Conservation (phyloP, 1,140 invertebrate species). For the Thaumetopoea pityocampa region DNA sequence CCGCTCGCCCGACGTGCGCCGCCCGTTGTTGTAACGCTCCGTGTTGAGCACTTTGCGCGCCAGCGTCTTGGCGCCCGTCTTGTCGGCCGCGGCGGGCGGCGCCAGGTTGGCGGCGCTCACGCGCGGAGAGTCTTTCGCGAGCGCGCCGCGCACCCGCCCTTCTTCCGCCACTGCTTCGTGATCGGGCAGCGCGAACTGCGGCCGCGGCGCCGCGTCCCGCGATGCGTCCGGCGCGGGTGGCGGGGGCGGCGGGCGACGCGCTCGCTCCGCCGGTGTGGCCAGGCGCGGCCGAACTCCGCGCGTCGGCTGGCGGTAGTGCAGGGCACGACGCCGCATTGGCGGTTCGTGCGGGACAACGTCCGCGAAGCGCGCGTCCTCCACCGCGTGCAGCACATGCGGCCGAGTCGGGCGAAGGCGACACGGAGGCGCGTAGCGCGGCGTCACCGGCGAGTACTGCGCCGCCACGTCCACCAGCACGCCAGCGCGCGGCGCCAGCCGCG, state of each 20-base stretch:
- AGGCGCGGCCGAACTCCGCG: slow-evolving; percentile 5
- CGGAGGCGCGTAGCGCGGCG: slow-evolving; percentile 15
- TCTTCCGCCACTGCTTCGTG: slow-evolving; percentile 17
- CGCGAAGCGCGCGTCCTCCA: slow-evolving; percentile 24
- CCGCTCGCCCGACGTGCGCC: slow-evolving; percentile 7
- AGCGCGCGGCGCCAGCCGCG: slow-evolving; percentile 6
- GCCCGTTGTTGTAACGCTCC: slow-evolving; percentile 28
- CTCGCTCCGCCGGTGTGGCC: neutral
- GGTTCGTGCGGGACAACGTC: slow-evolving; percentile 15
- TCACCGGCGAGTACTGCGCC: slow-evolving; percentile 3
- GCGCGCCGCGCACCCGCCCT: slow-evolving; percentile 17
- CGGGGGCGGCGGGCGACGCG: slow-evolving; percentile 1
- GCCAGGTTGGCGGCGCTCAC: slow-evolving; percentile 19
- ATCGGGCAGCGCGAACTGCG: slow-evolving; percentile 46
- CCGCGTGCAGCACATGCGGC: slow-evolving; percentile 16
- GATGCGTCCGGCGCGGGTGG: neutral
- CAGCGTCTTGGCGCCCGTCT: slow-evolving; percentile 15
- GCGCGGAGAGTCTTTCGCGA: slow-evolving; percentile 14
- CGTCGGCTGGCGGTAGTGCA: slow-evolving; percentile 26
- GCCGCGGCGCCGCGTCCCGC: slow-evolving; percentile 15
- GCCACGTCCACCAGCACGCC: slow-evolving; percentile 6
- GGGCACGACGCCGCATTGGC: slow-evolving; percentile 19
- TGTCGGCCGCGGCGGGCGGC: slow-evolving; percentile 14
- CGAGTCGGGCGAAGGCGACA: neutral
- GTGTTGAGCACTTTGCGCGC: slow-evolving; percentile 30